Percentiles rank a stretch among this genome's conserved stretches.
Evolutionary conservation across 2,888 invertebrate genomes (phyloP).

Genomic region (Nudaria mundana): DNA sequence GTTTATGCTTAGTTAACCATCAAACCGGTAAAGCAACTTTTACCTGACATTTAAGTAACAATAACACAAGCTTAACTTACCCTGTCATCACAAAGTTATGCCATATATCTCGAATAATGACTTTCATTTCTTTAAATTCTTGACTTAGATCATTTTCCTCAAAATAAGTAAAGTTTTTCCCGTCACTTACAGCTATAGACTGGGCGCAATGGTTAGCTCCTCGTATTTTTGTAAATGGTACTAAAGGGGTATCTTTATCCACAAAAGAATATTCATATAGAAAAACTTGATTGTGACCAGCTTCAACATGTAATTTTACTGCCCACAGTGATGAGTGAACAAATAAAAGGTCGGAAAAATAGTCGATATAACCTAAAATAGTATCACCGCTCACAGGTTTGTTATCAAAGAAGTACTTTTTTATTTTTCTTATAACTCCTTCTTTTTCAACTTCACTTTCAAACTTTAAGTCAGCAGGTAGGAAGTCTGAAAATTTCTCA

Average conservation of each 20-base stretch:
- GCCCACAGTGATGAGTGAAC: slow-evolving; percentile 38
- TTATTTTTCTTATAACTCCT: slow-evolving; percentile 30
- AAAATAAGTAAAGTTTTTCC: neutral
- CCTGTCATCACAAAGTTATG: slow-evolving; percentile 12
- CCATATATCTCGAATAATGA: slow-evolving; percentile 12
- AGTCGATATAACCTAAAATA: slow-evolving; percentile 31
- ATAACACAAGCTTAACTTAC: no score
- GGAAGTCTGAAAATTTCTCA: slow-evolving; percentile 40
- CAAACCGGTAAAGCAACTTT: no score
- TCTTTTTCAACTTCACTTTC: slow-evolving; percentile 32
- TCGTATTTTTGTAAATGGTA: slow-evolving; percentile 33
- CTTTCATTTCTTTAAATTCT: slow-evolving; percentile 12
- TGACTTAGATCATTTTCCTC: slow-evolving; percentile 3
- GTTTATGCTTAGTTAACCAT: no score
- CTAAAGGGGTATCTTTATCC: slow-evolving; percentile 29
- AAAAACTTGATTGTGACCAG: slow-evolving; percentile 40
- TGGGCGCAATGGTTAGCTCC: slow-evolving; percentile 44
- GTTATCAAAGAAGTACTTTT: slow-evolving; percentile 48
- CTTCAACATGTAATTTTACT: slow-evolving; percentile 29
- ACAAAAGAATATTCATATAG: slow-evolving; percentile 47
- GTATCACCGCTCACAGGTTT: slow-evolving; percentile 23
- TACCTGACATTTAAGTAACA: no score
- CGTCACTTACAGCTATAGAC: slow-evolving; percentile 11
- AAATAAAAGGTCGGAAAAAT: slow-evolving; percentile 52
- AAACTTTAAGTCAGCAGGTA: slow-evolving; percentile 46